Conservation (phyloP, 2,888 invertebrate genomes). For the Lydus trimaculatus region DNA sequence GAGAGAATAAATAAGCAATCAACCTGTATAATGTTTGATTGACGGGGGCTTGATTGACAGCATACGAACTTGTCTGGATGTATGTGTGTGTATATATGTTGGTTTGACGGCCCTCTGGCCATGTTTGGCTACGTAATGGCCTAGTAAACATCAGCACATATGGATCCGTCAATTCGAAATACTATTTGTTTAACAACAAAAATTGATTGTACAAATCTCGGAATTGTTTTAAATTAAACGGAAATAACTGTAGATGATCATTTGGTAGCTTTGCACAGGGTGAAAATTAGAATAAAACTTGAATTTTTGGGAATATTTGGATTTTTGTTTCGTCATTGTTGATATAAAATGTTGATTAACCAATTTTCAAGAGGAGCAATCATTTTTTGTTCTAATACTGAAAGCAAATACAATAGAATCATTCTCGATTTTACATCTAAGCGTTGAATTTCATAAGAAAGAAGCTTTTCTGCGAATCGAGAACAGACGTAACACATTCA, state of each 20-base stretch:
- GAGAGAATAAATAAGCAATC: conserved; percentile 54
- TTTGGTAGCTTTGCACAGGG: no score
- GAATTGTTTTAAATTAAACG: conserved; percentile 11
- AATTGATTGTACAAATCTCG: conserved; percentile 20
- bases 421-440: neutral
- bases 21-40: conserved; percentile 50
- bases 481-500: neutral
- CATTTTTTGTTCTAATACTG: no score
- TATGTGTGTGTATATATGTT: conserved; percentile 34
- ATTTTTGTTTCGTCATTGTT: no score
- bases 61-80: conserved; percentile 29
- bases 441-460: neutral
- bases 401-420: no score
- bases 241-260: neutral
- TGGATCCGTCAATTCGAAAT: conserved; percentile 41
- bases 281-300: no score
- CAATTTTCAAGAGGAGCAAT: no score
- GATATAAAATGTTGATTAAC: no score
- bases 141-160: conserved; percentile 54
- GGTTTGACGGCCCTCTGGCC: conserved; percentile 50
- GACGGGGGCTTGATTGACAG: conserved; percentile 51
- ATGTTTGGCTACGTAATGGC: conserved; percentile 57
- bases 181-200: conserved; percentile 35
- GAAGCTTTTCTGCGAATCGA: neutral
- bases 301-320: no score